Base-by-base conservation (phyloP, 1,140 invertebrate species). In the Dermatophagoides farinae region DNA sequence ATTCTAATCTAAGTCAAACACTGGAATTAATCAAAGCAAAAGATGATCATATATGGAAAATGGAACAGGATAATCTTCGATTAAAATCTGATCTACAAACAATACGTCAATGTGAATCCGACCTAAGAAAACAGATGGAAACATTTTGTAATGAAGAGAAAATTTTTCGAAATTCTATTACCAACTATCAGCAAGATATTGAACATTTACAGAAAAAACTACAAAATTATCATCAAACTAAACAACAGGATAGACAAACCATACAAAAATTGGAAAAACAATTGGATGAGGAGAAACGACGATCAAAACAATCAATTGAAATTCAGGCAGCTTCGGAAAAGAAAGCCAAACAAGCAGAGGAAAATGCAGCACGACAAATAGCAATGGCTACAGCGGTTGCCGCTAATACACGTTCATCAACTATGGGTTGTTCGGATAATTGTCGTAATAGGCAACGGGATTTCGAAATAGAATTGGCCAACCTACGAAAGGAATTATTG, bases 231-330 rank as follows among this genome's bases (percentile, higher is more conserved):
- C 77, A 80, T 40, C 79, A 78, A 61, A 77, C 79, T 44, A 78
- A 84, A 57, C 82, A 85, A 71, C 74, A 80, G 61, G 87, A 90
- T 67, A 85, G 86, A 71, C 80, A 85, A 65, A 78, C 79, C 51
- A 75, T 91, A 65, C 75, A 78, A 46, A 75, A 77, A 23, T 70
- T 86, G 63, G 88, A 95, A 71, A 80, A 85, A 64, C 79, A 84
- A 62, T 74, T 93, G 53, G 79, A 79, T 53, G 89, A 95, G 62
- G 89, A 93, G 71, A 76, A 84, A 38, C 82, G 86, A 66, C 10
- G 25, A 14, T 76, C 80, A 65, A 79, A 84, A 64, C 76, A 77
- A 51, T 75, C 78, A 18, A 76, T 82, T 25, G 88, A 93, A 71
- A 76, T 80, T 60, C 86, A 90, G 69, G 72, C 91, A 41, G 74